These are phyloP conservation scores for Vanessa atalanta DNA, from an alignment of 1,140 invertebrate species.

Conservation along the genomic window DNA sequence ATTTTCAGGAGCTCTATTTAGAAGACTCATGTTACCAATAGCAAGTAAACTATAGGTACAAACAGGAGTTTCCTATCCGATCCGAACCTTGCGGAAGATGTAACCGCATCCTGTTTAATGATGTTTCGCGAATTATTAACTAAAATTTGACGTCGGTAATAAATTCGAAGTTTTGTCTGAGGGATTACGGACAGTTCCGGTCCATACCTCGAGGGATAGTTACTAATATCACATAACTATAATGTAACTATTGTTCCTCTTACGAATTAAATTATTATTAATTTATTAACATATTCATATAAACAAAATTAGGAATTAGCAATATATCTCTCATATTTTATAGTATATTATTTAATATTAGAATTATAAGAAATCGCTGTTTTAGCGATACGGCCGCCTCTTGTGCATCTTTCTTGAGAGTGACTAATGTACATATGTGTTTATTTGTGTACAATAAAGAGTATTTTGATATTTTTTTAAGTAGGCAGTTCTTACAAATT, in stretches of 20 bases:
- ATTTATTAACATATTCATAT: too few species aligned
- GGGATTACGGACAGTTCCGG: slow-evolving; percentile 69
- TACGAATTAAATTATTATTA: neutral
- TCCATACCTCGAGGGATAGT: slow-evolving; percentile 58
- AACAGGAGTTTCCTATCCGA: slow-evolving; percentile 18
- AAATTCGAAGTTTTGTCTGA: slow-evolving; percentile 69
- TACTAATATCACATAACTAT: slow-evolving; percentile 26
- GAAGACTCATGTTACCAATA: neutral
- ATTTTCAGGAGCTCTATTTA: too few species aligned
- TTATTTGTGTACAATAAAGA: too few species aligned
- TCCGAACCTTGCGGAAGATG: slow-evolving; percentile 49
- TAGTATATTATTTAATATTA: too few species aligned
- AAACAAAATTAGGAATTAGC: too few species aligned
- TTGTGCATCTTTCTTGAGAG: too few species aligned
- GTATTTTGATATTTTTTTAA: too few species aligned
- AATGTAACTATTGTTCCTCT: neutral
- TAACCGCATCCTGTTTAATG: slow-evolving; percentile 75
- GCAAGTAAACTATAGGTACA: slow-evolving; percentile 7
- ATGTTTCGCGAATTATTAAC: slow-evolving; percentile 79
- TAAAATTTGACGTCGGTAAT: slow-evolving; percentile 68
- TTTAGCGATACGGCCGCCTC: too few species aligned
- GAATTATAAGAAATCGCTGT: too few species aligned
- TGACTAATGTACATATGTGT: too few species aligned
- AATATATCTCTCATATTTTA: too few species aligned
- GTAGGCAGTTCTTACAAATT: too few species aligned